Base-by-base conservation (phyloP, 2,888 invertebrate genomes). In the Stictocephala bisonia region DNA sequence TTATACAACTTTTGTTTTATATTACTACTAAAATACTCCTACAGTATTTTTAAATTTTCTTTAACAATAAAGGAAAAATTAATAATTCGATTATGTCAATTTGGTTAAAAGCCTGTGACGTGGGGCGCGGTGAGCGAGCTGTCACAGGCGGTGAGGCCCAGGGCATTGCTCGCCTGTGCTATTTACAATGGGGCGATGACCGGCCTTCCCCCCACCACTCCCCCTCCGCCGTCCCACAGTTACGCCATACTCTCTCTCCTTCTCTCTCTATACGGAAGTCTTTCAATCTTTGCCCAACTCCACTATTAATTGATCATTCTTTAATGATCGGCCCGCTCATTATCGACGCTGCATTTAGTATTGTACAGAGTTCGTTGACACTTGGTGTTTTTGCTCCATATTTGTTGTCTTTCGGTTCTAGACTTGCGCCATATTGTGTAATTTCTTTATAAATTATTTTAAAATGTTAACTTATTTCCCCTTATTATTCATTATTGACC, bases 201-300 rank as follows among this genome's bases (percentile, higher is more conserved):
- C 76, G 77, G 74, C 76, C 76, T 76, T 75, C 74, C 71, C 69
- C 75, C 53, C 67, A 75, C 76, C 75, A 74, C 74, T 69, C 69
- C 75, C 53, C 67, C 68, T 40, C 40, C 51, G 67, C 18, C 29
- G 35, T 2, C 4, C 40, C 22, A 9, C 60, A 24, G 48, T 48
- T 48, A 48, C 70, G 29, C 22, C 70, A 51, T 48, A 20, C 26
- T 31, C n/a, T 27, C 31, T 18, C 24, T 13, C 26, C 35, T 24
- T 24, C 41, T n/a, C n/a, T n/a, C n/a, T n/a, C 9, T 41, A 27
- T 40, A 56, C 56, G 44, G 56, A 70, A 40, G 41, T 70, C 68
- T 44, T 51, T 29, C 31, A 51, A 69, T n/a, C 69, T 24, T 56
- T 40, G 24, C 7, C 60, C 29, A 26, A 24, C 31, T n/a, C 27